Conservation (phyloP, 2,113 vertebrate species). For the Siniperca chuatsi region DNA sequence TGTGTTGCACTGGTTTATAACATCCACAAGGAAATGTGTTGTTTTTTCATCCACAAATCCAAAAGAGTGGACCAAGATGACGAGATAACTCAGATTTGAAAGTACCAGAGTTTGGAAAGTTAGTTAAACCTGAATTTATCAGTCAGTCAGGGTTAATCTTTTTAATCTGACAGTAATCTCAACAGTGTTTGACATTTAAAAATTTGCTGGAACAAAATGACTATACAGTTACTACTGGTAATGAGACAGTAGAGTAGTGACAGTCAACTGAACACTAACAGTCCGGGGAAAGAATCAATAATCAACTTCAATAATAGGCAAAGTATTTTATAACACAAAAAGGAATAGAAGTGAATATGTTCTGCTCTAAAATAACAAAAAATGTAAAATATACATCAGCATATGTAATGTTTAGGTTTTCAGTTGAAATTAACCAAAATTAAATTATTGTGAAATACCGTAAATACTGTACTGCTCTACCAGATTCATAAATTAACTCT, state of each 20-base stretch:
- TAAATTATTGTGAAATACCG: neutral
- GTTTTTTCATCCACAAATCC: neutral
- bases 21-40: neutral
- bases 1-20: neutral
- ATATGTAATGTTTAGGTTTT: neutral
- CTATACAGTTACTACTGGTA: neutral
- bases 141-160: slow-evolving; percentile 65
- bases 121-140: slow-evolving; percentile 56
- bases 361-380: neutral
- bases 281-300: neutral
- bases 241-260: too few relatives aligned
- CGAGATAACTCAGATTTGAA: slow-evolving; percentile 36
- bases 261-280: neutral
- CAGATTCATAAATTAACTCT: neutral
- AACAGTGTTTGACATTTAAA: slow-evolving; percentile 14
- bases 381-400: neutral
- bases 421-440: neutral
- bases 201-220: slow-evolving; percentile 25
- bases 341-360: neutral
- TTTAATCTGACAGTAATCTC: slow-evolving; percentile 67
- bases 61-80: neutral
- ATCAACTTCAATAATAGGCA: neutral
- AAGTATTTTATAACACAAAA: neutral
- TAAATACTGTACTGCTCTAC: neutral
- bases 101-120: slow-evolving; percentile 61